phyloP scores from a whole-genome alignment of 2,797 vertebrate species.

The Tadarida brasiliensis region DNA sequence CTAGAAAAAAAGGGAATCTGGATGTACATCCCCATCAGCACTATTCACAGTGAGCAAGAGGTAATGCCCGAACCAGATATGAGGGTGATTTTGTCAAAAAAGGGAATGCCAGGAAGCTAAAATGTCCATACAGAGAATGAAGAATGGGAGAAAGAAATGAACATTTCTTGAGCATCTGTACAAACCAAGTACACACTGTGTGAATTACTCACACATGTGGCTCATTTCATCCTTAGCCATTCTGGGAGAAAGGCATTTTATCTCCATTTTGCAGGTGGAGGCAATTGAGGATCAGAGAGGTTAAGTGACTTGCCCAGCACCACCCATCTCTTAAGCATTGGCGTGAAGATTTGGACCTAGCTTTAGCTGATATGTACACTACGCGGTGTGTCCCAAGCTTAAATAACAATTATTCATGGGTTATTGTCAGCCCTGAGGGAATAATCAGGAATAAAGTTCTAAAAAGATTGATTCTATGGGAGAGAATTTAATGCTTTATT shows the following conservation, averaged over 20 bases:
- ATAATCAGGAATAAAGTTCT: not conserved
- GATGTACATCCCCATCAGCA: not conserved
- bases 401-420: slow-evolving; percentile 23
- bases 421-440: not conserved
- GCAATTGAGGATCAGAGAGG: slow-evolving; percentile 10
- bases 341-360: not conserved
- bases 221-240: not conserved
- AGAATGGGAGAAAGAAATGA: not conserved
- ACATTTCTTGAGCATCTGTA: not conserved
- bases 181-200: not conserved
- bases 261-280: not conserved
- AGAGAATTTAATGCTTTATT: slow-evolving; percentile 26
- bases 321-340: not conserved
- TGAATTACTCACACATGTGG: not conserved
- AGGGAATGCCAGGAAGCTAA: not conserved
- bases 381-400: not conserved
- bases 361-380: not conserved
- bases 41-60: not conserved
- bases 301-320: not conserved
- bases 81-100: not conserved
- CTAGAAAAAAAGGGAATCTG: not conserved
- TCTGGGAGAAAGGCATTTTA: not conserved
- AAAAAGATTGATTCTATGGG: not conserved
- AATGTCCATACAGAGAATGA: not conserved
- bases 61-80: not conserved